Percentiles rank a stretch among this genome's conserved stretches.
Evolutionary conservation across 2,113 vertebrate genomes (phyloP).

Genomic region (Nothobranchius furzeri): DNA sequence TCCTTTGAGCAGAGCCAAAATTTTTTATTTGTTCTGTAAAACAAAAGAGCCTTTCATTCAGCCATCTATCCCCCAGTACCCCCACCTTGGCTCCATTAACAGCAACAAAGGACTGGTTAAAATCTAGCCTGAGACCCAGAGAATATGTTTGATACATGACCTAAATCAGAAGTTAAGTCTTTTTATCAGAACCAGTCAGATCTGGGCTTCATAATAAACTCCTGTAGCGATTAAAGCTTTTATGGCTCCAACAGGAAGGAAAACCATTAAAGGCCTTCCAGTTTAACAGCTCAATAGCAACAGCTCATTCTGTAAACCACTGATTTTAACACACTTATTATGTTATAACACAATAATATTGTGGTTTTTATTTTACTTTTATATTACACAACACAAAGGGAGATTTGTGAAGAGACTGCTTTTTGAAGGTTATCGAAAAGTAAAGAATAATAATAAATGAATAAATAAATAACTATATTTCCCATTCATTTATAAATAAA

Average conservation of each 20-base stretch:
- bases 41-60: conserved; percentile 64
- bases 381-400: no score
- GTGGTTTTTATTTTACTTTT: neutral
- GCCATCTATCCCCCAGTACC: neutral
- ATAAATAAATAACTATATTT: no score
- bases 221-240: conserved; percentile 47
- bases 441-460: no score
- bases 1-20: conserved; percentile 56
- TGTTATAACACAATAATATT: no score
- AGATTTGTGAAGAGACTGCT: no score
- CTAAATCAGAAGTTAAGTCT: neutral
- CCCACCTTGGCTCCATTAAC: conserved; percentile 11
- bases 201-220: conserved; percentile 41
- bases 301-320: conserved; percentile 49
- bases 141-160: conserved; percentile 6
- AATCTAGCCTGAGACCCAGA: conserved; percentile 6
- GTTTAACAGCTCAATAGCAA: conserved; percentile 26
- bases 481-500: no score
- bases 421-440: no score
- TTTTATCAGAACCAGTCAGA: conserved; percentile 5
- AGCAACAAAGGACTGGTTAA: conserved; percentile 27
- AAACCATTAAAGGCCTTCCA: conserved; percentile 45
- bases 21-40: conserved; percentile 49
- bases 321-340: neutral
- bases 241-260: conserved; percentile 46